These are phyloP conservation scores for Lasioglossum morio DNA, from an alignment of 2,888 invertebrate genomes.

Conservation along the genomic window DNA sequence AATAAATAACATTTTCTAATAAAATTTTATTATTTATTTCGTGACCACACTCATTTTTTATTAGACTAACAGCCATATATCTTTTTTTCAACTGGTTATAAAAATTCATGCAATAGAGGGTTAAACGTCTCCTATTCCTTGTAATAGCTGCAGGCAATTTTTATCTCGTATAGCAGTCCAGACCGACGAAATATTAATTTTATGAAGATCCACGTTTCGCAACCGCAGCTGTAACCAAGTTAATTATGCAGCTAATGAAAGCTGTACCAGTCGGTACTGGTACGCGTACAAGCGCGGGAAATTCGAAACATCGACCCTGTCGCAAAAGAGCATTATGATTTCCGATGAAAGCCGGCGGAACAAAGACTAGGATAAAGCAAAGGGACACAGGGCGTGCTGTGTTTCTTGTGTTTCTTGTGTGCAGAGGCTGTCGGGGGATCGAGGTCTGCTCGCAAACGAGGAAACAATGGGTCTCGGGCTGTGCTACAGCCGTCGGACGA, in stretches of 20 bases:
- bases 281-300: background rate
- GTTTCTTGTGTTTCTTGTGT: slow-evolving; percentile 24
- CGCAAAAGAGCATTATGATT: background rate
- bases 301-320: background rate
- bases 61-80: too few relatives aligned
- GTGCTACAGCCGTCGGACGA: slow-evolving; percentile 41
- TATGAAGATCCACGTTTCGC: background rate
- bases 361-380: slow-evolving; percentile 3
- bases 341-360: background rate
- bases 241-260: background rate
- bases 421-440: slow-evolving; percentile 12
- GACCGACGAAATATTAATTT: background rate
- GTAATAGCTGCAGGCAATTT: too few relatives aligned
- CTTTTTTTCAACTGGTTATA: too few relatives aligned
- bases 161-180: too few relatives aligned
- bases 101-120: too few relatives aligned
- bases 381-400: background rate
- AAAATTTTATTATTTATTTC: too few relatives aligned
- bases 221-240: background rate
- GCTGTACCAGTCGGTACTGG: fast-evolving
- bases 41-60: too few relatives aligned
- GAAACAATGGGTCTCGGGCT: slow-evolving; percentile 38
- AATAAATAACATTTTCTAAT: too few relatives aligned
- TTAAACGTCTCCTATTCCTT: too few relatives aligned
- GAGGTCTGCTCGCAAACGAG: slow-evolving; percentile 30